Evolutionary conservation across 2,888 invertebrate genomes (phyloP).

Genomic region (Nowickia ferox): DNA sequence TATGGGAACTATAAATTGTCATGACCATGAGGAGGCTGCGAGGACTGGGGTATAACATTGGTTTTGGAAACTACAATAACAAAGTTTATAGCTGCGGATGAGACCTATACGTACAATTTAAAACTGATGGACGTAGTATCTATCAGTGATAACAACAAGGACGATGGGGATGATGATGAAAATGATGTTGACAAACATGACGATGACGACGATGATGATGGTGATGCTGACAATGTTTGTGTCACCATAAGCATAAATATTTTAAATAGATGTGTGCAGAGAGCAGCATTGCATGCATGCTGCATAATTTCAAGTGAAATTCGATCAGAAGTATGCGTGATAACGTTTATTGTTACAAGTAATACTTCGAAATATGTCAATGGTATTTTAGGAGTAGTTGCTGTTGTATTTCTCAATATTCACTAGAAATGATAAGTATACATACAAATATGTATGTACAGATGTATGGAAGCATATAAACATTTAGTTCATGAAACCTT

Average conservation of each 20-base stretch:
- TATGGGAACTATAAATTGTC: background rate
- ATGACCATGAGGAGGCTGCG: background rate
- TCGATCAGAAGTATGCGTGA: background rate
- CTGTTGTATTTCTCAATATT: slow-evolving; percentile 38
- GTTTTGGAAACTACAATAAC: slow-evolving; percentile 53
- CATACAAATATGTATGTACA: slow-evolving; percentile 19
- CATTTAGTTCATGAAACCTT: slow-evolving; percentile 38
- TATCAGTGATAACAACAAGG: slow-evolving; percentile 35
- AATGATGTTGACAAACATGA: slow-evolving; percentile 52
- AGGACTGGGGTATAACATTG: slow-evolving; percentile 52
- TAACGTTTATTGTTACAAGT: background rate
- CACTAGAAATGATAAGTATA: slow-evolving; percentile 58
- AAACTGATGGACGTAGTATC: slow-evolving; percentile 52
- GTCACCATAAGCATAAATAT: slow-evolving; percentile 64
- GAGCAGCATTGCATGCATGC: background rate
- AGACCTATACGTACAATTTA: slow-evolving; percentile 44
- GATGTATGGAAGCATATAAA: background rate
- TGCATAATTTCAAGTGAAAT: slow-evolving; percentile 11
- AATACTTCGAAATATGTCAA: slow-evolving; percentile 38
- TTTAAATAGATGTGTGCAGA: slow-evolving; percentile 38
- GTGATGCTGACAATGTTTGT: slow-evolving; percentile 44
- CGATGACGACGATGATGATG: slow-evolving; percentile 17
- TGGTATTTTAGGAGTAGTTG: background rate
- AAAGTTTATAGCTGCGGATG: slow-evolving; percentile 39
- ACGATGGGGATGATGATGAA: slow-evolving; percentile 2